Conservation (phyloP, 2,888 invertebrate genomes). For the Hyposoter dolosus region DNA sequence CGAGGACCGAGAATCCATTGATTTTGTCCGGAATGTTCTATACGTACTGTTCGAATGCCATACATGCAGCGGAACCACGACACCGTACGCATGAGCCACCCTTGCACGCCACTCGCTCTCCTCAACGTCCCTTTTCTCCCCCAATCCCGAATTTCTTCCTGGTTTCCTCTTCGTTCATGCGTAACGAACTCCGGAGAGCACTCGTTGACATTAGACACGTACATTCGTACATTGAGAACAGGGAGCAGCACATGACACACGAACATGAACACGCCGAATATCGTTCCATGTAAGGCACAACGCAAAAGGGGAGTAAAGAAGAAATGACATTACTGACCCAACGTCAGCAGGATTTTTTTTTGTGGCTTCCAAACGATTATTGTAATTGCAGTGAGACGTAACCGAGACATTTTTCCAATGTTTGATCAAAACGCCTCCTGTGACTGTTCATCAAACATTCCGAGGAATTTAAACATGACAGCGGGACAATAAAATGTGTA, state of each 20-base stretch:
- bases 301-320: background rate
- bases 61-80: constrained; percentile 48
- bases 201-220: constrained; percentile 50
- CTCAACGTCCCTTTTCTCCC: constrained; percentile 33
- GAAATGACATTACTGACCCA: constrained; percentile 50
- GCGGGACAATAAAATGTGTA: background rate
- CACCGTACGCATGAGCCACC: constrained; percentile 52
- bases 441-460: background rate
- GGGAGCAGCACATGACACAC: background rate
- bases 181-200: constrained; percentile 56
- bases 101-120: constrained; percentile 41
- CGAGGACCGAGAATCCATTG: background rate
- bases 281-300: background rate
- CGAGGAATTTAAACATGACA: background rate
- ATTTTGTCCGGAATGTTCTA: constrained; percentile 6
- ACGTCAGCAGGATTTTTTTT: constrained; percentile 20
- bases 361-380: constrained; percentile 38
- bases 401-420: constrained; percentile 31
- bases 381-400: constrained; percentile 42
- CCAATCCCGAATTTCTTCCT: constrained; percentile 31
- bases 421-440: constrained; percentile 12
- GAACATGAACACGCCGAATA: background rate
- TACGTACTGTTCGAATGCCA: constrained; percentile 28
- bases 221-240: background rate
- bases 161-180: constrained; percentile 55